These are phyloP conservation scores for Stratiolaelaps scimitus DNA, from an alignment of 1,140 invertebrate species.

Conservation along the genomic window DNA sequence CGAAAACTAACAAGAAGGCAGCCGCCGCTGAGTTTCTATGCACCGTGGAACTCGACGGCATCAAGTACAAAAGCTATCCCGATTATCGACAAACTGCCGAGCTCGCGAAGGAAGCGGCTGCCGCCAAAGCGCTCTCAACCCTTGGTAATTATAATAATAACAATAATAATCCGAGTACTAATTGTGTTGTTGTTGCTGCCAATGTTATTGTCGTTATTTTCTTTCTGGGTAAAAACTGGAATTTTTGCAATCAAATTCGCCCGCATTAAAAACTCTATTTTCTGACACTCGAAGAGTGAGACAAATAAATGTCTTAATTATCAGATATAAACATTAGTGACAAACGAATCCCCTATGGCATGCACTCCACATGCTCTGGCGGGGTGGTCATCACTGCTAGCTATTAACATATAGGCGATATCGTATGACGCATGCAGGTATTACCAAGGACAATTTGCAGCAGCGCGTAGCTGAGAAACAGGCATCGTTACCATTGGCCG, in stretches of 20 bases:
- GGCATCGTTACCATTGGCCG: conserved; percentile 4
- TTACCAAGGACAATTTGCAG: conserved; percentile 27
- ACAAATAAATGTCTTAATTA: too few relatives aligned
- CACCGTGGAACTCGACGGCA: conserved; percentile 21
- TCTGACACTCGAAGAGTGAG: too few relatives aligned
- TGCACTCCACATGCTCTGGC: too few relatives aligned
- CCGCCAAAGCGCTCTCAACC: conserved; percentile 23
- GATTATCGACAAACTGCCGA: conserved; percentile 15
- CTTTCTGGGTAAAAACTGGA: too few relatives aligned
- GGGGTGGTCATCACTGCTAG: too few relatives aligned
- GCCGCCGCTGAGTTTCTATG: conserved; percentile 14
- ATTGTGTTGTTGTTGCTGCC: too few relatives aligned
- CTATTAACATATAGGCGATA: not conserved
- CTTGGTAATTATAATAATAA: not conserved
- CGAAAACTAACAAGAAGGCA: conserved; percentile 25
- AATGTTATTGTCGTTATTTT: too few relatives aligned
- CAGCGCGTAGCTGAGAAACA: conserved; percentile 28
- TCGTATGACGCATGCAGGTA: conserved; percentile 1
- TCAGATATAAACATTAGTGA: too few relatives aligned
- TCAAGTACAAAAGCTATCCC: conserved; percentile 26
- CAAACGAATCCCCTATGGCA: too few relatives aligned
- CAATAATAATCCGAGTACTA: too few relatives aligned
- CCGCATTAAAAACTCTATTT: too few relatives aligned
- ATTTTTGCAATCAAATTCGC: too few relatives aligned
- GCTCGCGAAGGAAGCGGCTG: conserved; percentile 10